Evolutionary conservation across 2,888 invertebrate species (phyloP).

Genomic region (Eucriotettix oculatus): DNA sequence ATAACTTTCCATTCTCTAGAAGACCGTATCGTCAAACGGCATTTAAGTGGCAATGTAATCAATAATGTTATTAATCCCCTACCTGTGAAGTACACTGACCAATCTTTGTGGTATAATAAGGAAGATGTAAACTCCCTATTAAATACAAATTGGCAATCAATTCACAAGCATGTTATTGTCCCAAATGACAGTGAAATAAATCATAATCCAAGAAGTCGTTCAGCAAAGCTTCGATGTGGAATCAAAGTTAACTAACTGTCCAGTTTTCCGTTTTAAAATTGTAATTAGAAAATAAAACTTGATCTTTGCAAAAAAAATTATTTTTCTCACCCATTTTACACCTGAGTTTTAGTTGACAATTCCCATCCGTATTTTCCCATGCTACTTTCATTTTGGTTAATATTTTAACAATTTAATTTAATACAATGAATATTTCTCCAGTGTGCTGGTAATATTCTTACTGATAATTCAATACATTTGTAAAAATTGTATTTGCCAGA

Average conservation of each 20-base stretch:
- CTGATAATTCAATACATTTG: too few relatives aligned
- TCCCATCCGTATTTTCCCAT: too few relatives aligned
- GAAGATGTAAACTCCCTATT: slow-evolving; percentile 42
- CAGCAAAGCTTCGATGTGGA: slow-evolving; percentile 76
- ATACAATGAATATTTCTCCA: too few relatives aligned
- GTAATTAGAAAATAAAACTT: background rate
- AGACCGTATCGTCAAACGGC: slow-evolving; percentile 84
- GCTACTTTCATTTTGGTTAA: too few relatives aligned
- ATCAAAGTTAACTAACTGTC: slow-evolving; percentile 32
- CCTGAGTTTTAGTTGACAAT: too few relatives aligned
- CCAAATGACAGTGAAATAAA: slow-evolving; percentile 59
- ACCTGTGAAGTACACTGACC: slow-evolving; percentile 53
- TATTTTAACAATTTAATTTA: too few relatives aligned
- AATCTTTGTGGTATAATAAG: slow-evolving; percentile 35
- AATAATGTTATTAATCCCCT: slow-evolving; percentile 54
- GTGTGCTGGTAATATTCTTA: too few relatives aligned
- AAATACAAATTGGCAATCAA: slow-evolving; percentile 54
- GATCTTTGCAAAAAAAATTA: background rate
- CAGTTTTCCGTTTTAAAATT: background rate
- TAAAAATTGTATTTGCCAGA: too few relatives aligned
- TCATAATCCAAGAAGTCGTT: slow-evolving; percentile 68
- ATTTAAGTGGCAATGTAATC: slow-evolving; percentile 59
- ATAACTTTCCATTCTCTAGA: slow-evolving; percentile 87
- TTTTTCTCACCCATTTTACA: background rate
- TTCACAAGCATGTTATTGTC: slow-evolving; percentile 64